phyloP scores from a whole-genome alignment of 1,140 invertebrate species.

The Nebria ingens region DNA sequence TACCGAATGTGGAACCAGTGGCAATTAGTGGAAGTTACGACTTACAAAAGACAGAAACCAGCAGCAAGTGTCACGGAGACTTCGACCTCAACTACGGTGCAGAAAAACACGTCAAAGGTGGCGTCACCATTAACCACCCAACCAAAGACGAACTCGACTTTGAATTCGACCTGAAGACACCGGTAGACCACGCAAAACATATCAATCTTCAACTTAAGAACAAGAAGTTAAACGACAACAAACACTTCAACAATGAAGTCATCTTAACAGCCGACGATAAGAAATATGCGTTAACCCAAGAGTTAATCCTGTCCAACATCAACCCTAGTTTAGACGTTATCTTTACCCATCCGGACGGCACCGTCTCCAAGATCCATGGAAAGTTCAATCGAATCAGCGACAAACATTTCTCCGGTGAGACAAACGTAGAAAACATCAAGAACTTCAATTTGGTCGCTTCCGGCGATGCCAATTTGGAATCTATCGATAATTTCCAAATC shows the following conservation, averaged over 20 bases:
- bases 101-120: conserved; percentile 38
- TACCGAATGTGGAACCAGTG: conserved; percentile 19
- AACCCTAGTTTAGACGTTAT: conserved; percentile 37
- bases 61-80: conserved; percentile 22
- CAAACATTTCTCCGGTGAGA: conserved; percentile 42
- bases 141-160: conserved; percentile 35
- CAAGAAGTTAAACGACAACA: conserved; percentile 40
- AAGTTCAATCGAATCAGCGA: conserved; percentile 43
- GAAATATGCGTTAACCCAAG: conserved; percentile 38
- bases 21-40: conserved; percentile 18
- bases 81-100: conserved; percentile 42
- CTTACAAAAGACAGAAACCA: conserved; percentile 13
- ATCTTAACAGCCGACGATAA: conserved; percentile 36
- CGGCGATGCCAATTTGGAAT: conserved; percentile 43
- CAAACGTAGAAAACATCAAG: conserved; percentile 40
- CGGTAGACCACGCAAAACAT: conserved; percentile 42
- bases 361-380: conserved; percentile 39
- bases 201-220: conserved; percentile 42
- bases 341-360: conserved; percentile 36
- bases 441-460: conserved; percentile 41
- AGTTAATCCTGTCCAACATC: conserved; percentile 34
- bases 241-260: conserved; percentile 33
- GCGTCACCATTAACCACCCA: conserved; percentile 28
- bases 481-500: conserved; percentile 53
- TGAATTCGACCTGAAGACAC: conserved; percentile 37